These are phyloP conservation scores for Parnassius glacialis DNA, from an alignment of 2,888 invertebrate species.

Conservation along the genomic window DNA sequence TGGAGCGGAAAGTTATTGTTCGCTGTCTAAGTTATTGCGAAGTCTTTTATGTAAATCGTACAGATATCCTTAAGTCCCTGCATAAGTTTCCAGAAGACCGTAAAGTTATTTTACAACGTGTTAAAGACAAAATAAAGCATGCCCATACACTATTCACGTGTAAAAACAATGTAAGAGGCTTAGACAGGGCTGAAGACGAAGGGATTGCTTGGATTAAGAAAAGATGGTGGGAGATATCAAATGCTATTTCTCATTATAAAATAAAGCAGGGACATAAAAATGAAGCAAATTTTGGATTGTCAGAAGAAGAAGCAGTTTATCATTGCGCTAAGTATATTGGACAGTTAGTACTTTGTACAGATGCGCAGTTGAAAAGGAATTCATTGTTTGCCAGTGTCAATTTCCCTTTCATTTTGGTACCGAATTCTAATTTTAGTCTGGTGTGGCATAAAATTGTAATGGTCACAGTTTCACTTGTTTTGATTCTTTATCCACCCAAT, in stretches of 20 bases:
- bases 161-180: constrained; percentile 50
- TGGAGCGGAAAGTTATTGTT: constrained; percentile 42
- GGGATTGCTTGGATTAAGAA: constrained; percentile 61
- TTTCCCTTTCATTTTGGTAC: constrained; percentile 62
- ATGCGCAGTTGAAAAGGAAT: constrained; percentile 48
- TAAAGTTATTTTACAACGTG: constrained; percentile 41
- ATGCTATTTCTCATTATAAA: constrained; percentile 42
- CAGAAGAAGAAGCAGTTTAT: constrained; percentile 53
- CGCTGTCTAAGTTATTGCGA: constrained; percentile 65
- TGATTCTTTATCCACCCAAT: constrained; percentile 54
- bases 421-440: constrained; percentile 47
- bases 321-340: constrained; percentile 69
- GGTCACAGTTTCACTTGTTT: constrained; percentile 47
- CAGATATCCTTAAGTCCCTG: constrained; percentile 46
- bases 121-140: constrained; percentile 51
- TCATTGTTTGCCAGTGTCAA: constrained; percentile 54
- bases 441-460: constrained; percentile 54
- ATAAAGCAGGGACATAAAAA: constrained; percentile 35
- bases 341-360: constrained; percentile 58
- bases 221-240: constrained; percentile 64
- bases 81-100: constrained; percentile 56
- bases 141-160: constrained; percentile 51
- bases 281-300: constrained; percentile 39
- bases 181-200: constrained; percentile 62
- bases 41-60: constrained; percentile 45